A percentile compares a stretch with the other conserved stretches of the same genome.
Evolutionary conservation across 2,113 vertebrate species (phyloP).

Genomic region (Nothobranchius furzeri): DNA sequence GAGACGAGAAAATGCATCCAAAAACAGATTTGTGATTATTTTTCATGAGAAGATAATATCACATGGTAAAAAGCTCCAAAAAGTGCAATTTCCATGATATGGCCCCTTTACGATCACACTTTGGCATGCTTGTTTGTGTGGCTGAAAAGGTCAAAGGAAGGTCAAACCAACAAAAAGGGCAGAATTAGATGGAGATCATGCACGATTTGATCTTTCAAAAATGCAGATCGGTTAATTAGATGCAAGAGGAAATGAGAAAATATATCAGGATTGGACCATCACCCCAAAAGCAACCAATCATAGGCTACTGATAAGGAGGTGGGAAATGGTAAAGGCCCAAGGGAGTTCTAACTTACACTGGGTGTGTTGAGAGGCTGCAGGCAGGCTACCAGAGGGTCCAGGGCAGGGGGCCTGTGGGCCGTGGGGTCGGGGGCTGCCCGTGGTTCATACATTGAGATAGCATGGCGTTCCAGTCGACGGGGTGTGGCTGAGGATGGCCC

Average conservation of each 20-base stretch:
- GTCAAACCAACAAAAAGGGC: background rate
- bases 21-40: too few species aligned
- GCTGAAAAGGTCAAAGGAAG: background rate
- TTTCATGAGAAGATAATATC: too few species aligned
- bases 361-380: slow-evolving; percentile 89
- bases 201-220: slow-evolving; percentile 48
- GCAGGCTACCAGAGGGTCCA: slow-evolving; percentile 87
- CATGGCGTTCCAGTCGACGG: slow-evolving; percentile 88
- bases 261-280: slow-evolving; percentile 25
- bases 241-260: slow-evolving; percentile 41
- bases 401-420: slow-evolving; percentile 84
- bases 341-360: slow-evolving; percentile 84
- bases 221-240: slow-evolving; percentile 51
- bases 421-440: slow-evolving; percentile 85
- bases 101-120: slow-evolving; percentile 2
- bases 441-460: slow-evolving; percentile 96
- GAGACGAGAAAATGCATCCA: too few species aligned
- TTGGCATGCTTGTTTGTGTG: slow-evolving; percentile 24
- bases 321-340: slow-evolving; percentile 20
- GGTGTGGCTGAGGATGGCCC: slow-evolving; percentile 53
- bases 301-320: slow-evolving; percentile 29
- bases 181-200: slow-evolving; percentile 7
- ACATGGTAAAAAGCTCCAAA: too few species aligned
- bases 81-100: too few species aligned
- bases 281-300: slow-evolving; percentile 45